Conservation (phyloP, 2,797 vertebrate genomes). For the Cephalopachus bancanus region DNA sequence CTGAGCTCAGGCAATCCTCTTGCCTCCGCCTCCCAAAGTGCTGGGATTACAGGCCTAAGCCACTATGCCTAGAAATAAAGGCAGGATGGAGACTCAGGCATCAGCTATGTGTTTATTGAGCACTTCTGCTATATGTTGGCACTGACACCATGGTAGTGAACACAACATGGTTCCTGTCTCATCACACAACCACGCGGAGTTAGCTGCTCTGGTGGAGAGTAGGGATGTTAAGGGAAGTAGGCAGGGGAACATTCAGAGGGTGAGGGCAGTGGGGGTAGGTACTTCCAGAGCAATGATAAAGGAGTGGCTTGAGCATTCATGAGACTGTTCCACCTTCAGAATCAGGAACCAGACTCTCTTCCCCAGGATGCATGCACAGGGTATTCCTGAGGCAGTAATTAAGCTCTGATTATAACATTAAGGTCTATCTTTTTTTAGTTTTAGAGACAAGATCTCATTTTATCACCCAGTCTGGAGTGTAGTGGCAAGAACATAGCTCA, state of each 20-base stretch:
- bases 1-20: too few relatives aligned
- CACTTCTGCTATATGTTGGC: not conserved
- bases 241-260: not conserved
- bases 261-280: not conserved
- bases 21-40: too few relatives aligned
- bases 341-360: not conserved
- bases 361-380: not conserved
- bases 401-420: not conserved
- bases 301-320: not conserved
- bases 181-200: not conserved
- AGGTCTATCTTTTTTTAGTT: not conserved
- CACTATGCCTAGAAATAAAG: not conserved
- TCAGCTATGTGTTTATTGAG: not conserved
- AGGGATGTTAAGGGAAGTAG: conserved; percentile 2
- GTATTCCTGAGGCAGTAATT: not conserved
- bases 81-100: not conserved
- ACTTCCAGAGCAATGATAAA: not conserved
- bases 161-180: not conserved
- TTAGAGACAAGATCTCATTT: too few relatives aligned
- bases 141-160: not conserved
- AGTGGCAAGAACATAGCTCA: too few relatives aligned
- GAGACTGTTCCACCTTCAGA: not conserved
- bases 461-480: too few relatives aligned
- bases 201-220: not conserved
- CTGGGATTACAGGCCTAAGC: too few relatives aligned